A percentile compares a stretch with the other conserved stretches of the same genome.
These are phyloP conservation scores for Mylabris sibirica DNA, from an alignment of 2,888 invertebrate species.

Conservation along the genomic window DNA sequence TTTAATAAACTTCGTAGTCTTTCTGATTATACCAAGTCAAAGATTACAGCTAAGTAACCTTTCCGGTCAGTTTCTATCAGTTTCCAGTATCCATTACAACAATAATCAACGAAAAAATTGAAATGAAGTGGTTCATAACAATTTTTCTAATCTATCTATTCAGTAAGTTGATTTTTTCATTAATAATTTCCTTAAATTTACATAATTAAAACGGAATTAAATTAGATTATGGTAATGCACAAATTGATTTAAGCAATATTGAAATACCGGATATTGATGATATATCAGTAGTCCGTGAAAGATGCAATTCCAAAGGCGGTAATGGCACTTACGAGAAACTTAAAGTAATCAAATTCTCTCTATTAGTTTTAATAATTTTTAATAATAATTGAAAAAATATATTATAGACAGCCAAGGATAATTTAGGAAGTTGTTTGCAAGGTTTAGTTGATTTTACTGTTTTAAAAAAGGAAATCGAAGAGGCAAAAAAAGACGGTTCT, in stretches of 20 bases:
- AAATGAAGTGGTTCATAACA: conserved; percentile 17
- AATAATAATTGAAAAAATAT: conserved; percentile 7
- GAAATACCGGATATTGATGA: conserved; percentile 56
- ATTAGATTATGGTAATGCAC: conserved; percentile 35
- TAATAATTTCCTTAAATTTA: conserved; percentile 4
- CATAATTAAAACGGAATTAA: neutral
- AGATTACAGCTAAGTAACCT: conserved; percentile 22
- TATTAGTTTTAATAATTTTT: too few relatives aligned
- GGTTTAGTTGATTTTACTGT: conserved; percentile 66
- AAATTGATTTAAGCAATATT: conserved; percentile 42
- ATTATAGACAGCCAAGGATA: conserved; percentile 61
- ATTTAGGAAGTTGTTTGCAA: conserved; percentile 66
- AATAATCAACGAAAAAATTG: neutral
- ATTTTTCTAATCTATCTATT: conserved; percentile 13
- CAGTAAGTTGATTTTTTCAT: conserved; percentile 14
- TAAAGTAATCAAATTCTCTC: conserved; percentile 42
- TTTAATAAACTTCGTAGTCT: conserved; percentile 14
- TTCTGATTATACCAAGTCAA: conserved; percentile 17
- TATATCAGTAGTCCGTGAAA: conserved; percentile 55
- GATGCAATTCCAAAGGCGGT: conserved; percentile 61
- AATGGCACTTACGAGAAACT: conserved; percentile 55
- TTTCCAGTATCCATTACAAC: neutral
- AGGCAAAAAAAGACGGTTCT: conserved; percentile 69
- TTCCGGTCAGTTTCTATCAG: conserved; percentile 13
- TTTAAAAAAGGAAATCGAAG: conserved; percentile 72